These are phyloP conservation scores for Emydocephalus ijimae DNA, from an alignment of 2,113 vertebrate species.

Conservation along the genomic window DNA sequence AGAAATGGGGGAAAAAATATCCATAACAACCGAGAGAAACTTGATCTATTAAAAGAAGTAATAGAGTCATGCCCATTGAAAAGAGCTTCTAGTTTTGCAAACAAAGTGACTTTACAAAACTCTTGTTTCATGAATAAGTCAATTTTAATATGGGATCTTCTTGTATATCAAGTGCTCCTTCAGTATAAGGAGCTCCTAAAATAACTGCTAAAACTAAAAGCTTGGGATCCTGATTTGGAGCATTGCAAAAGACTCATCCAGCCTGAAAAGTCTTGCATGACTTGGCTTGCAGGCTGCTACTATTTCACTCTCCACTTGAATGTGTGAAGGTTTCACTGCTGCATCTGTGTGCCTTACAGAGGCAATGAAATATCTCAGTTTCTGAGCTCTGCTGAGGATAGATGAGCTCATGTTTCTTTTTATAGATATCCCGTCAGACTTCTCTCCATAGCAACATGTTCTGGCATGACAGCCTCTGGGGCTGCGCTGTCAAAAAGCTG, in stretches of 20 bases:
- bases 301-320: constrained; percentile 2
- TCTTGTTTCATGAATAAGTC: neutral
- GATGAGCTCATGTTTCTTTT: constrained; percentile 69
- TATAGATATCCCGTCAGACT: constrained; percentile 64
- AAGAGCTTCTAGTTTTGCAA: neutral
- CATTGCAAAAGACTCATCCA: neutral
- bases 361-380: constrained; percentile 24
- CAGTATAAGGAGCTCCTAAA: neutral
- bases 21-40: neutral
- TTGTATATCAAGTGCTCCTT: neutral
- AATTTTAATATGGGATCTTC: neutral
- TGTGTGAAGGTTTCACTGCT: neutral
- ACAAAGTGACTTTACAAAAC: neutral
- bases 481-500: neutral
- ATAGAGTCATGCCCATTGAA: neutral
- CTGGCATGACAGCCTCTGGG: constrained; percentile 34
- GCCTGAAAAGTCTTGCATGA: neutral
- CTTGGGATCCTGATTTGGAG: neutral
- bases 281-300: neutral
- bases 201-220: neutral
- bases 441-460: constrained; percentile 63
- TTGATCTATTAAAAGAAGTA: neutral
- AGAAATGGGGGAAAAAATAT: neutral
- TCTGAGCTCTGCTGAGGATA: constrained; percentile 57
- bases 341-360: neutral